phyloP scores from a whole-genome alignment of 2,797 vertebrate species.

The Prunella strophiata region DNA sequence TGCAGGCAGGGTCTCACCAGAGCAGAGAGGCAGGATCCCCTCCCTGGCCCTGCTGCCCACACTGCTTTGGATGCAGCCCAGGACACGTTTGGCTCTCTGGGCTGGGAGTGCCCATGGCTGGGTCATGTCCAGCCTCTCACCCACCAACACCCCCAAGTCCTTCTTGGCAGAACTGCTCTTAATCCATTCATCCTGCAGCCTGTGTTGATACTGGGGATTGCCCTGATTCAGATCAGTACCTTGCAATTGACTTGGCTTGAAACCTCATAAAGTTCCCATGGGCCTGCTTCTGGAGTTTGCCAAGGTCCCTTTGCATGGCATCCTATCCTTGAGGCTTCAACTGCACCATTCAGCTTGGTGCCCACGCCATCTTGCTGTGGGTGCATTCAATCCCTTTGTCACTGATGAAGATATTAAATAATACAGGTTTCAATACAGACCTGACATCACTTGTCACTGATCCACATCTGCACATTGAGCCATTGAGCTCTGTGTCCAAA shows the following conservation, averaged over 20 bases:
- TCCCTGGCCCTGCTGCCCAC: not conserved
- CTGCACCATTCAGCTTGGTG: not conserved
- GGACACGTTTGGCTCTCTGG: accelerated
- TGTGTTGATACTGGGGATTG: not conserved
- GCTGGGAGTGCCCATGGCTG: accelerated
- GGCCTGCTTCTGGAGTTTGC: not conserved
- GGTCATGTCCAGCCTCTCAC: accelerated
- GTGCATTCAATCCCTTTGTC: not conserved
- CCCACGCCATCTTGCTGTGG: not conserved
- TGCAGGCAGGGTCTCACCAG: accelerated
- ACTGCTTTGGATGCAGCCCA: not conserved
- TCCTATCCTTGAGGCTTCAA: not conserved
- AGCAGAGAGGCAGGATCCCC: not conserved
- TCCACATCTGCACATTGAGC: not conserved
- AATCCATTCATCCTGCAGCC: not conserved
- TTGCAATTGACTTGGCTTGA: not conserved
- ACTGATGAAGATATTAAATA: not conserved
- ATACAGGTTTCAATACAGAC: not conserved
- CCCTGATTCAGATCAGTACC: not conserved
- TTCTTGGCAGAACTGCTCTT: accelerated
- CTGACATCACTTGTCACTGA: too few relatives aligned
- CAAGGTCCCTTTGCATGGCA: not conserved
- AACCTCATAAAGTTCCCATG: not conserved
- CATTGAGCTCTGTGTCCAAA: not conserved
- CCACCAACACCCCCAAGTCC: accelerated